These are phyloP conservation scores for Gasterosteus aculeatus DNA, from an alignment of 2,113 vertebrate species.

Conservation along the genomic window DNA sequence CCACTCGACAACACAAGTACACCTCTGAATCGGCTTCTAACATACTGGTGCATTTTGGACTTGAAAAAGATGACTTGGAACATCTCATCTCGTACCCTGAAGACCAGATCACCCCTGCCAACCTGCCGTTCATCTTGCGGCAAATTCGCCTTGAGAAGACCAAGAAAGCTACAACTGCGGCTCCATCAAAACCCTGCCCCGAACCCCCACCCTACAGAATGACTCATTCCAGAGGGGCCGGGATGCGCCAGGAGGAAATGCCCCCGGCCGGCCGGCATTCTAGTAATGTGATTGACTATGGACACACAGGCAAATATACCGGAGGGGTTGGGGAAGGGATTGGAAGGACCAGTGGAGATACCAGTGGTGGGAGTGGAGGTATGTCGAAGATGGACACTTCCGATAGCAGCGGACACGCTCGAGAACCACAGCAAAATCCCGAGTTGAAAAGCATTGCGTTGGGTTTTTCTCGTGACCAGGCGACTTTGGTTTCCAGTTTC, in stretches of 20 bases:
- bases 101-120: slow-evolving; percentile 91
- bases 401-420: neutral
- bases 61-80: slow-evolving; percentile 93
- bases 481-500: neutral
- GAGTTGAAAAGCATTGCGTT: slow-evolving; percentile 40
- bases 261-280: slow-evolving; percentile 71
- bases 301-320: slow-evolving; percentile 89
- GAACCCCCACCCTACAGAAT: slow-evolving; percentile 25
- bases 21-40: slow-evolving; percentile 90
- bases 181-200: slow-evolving; percentile 32
- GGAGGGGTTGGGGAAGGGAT: slow-evolving; percentile 79
- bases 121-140: slow-evolving; percentile 90
- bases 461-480: slow-evolving; percentile 25
- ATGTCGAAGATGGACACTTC: neutral
- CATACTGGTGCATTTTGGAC: slow-evolving; percentile 90
- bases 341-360: neutral
- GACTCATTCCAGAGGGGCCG: neutral
- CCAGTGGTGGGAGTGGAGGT: slow-evolving; percentile 8
- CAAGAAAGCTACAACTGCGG: slow-evolving; percentile 65
- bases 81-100: slow-evolving; percentile 91
- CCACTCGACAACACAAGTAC: slow-evolving; percentile 76
- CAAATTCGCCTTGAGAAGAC: slow-evolving; percentile 90
- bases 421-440: slow-evolving; percentile 69
- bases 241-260: neutral
- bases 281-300: slow-evolving; percentile 93